Evolutionary conservation across 2,797 vertebrate genomes (phyloP).

Genomic region (Leuciscus waleckii): DNA sequence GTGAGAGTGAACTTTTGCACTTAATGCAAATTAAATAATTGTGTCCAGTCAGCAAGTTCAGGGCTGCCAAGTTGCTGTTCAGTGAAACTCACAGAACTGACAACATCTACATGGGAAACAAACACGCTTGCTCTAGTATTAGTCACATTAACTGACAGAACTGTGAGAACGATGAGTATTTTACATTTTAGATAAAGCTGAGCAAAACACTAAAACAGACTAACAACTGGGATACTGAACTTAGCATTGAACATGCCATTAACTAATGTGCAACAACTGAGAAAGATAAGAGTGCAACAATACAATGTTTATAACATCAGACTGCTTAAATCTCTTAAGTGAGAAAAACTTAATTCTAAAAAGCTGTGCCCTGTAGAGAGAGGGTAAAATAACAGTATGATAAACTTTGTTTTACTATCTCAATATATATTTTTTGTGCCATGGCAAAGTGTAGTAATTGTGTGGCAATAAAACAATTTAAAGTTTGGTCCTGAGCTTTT

Average conservation of each 20-base stretch:
- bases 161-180: neutral
- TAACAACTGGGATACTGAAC: neutral
- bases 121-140: conserved; percentile 2
- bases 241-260: neutral
- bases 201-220: neutral
- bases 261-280: neutral
- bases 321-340: neutral
- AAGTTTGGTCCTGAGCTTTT: neutral
- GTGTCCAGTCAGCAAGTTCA: conserved; percentile 53
- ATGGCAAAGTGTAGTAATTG: too few relatives aligned
- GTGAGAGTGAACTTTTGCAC: conserved; percentile 39
- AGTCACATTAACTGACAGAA: conserved; percentile 37
- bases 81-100: conserved; percentile 37
- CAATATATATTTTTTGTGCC: neutral
- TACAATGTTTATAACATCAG: neutral
- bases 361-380: neutral
- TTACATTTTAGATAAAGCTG: neutral
- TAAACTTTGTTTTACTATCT: neutral
- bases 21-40: conserved; percentile 37
- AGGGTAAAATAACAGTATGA: neutral
- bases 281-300: neutral
- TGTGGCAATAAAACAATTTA: neutral
- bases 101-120: conserved; percentile 40
- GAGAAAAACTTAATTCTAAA: neutral
- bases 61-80: conserved; percentile 20